A percentile compares a stretch with the other conserved stretches of the same genome.
Conservation (phyloP, 1,140 invertebrate species). For the Mycetomoellerius zeteki region DNA sequence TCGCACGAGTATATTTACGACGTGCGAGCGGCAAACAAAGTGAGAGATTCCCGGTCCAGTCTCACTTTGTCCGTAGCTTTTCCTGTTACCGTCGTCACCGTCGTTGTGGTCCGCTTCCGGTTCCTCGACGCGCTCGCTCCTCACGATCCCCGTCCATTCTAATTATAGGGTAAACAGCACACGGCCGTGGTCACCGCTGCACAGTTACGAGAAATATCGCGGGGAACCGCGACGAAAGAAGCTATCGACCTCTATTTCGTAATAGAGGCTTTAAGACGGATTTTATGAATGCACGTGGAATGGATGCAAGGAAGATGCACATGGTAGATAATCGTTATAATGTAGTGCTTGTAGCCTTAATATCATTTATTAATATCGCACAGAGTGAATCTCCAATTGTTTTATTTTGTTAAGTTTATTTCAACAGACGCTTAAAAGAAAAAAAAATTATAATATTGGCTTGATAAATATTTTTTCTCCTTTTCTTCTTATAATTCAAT, state of each 20-base stretch:
- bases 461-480: not conserved
- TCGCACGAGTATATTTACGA: conserved; percentile 47
- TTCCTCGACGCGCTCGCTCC: conserved; percentile 33
- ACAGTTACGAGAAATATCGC: conserved; percentile 39
- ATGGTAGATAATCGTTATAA: conserved; percentile 19
- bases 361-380: not conserved
- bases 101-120: conserved; percentile 49
- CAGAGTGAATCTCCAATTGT: not conserved
- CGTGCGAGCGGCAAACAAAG: conserved; percentile 37
- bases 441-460: not conserved
- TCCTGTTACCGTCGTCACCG: not conserved
- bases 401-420: not conserved
- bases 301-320: not conserved
- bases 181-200: not conserved
- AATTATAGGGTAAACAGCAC: conserved; percentile 55
- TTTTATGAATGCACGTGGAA: conserved; percentile 3
- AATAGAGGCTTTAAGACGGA: not conserved
- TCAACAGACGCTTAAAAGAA: not conserved
- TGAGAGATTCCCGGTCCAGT: conserved; percentile 48
- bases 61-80: conserved; percentile 16
- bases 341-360: not conserved
- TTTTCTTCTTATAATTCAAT: not conserved
- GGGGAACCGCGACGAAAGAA: not conserved
- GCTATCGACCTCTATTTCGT: conserved; percentile 49
- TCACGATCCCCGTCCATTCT: conserved; percentile 32